A percentile compares a stretch with the other conserved stretches of the same genome.
These are phyloP conservation scores for Parasteatoda lunata DNA, from an alignment of 2,888 invertebrate genomes.

Conservation along the genomic window DNA sequence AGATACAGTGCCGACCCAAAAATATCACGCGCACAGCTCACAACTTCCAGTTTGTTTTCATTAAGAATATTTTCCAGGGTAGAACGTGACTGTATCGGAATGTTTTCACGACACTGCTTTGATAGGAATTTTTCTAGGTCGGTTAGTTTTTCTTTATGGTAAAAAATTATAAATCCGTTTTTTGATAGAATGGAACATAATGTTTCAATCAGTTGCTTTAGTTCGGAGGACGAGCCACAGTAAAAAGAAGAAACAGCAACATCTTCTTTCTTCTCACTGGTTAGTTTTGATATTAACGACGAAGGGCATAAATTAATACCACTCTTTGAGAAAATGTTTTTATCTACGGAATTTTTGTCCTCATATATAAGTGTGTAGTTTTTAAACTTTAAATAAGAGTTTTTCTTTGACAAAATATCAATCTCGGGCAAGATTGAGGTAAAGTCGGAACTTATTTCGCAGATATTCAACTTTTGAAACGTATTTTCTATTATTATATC, in stretches of 20 bases:
- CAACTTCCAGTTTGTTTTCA: background rate
- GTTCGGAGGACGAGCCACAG: background rate
- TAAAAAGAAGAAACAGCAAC: slow-evolving; percentile 21
- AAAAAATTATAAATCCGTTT: slow-evolving; percentile 36
- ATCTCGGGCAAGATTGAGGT: slow-evolving; percentile 4
- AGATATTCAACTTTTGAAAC: slow-evolving; percentile 83
- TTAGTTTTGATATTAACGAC: background rate
- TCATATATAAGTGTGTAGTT: background rate
- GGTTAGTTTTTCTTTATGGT: slow-evolving; percentile 8
- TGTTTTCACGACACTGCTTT: background rate
- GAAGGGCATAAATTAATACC: background rate
- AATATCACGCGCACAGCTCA: slow-evolving; percentile 23
- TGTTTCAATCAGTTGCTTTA: background rate
- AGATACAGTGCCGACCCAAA: slow-evolving; percentile 32
- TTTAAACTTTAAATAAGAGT: slow-evolving; percentile 19
- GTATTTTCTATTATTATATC: slow-evolving; percentile 88
- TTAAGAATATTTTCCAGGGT: slow-evolving; percentile 6
- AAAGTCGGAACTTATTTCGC: slow-evolving; percentile 78
- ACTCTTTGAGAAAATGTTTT: background rate
- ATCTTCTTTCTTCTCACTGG: slow-evolving; percentile 6
- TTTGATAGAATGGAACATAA: background rate
- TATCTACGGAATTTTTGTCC: background rate
- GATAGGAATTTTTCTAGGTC: slow-evolving; percentile 32
- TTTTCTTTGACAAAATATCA: background rate
- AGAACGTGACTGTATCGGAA: slow-evolving; percentile 11